These are phyloP conservation scores for Sinocyclocheilus maitianheensis DNA, from an alignment of 2,113 vertebrate species.

Conservation along the genomic window DNA sequence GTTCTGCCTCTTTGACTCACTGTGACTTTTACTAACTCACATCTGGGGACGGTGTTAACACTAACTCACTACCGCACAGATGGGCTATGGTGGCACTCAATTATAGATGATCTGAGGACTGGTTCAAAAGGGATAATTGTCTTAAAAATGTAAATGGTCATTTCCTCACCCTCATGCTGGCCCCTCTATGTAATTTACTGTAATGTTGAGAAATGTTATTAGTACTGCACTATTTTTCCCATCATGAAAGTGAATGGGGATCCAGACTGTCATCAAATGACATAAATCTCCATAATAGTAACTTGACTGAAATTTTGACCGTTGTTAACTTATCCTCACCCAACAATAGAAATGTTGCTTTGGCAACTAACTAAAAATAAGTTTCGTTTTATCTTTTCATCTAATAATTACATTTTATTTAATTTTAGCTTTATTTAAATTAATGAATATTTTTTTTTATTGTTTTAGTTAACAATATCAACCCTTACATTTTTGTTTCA, in stretches of 20 bases:
- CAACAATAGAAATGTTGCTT: no score
- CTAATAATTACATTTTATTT: not conserved
- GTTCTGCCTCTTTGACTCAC: conserved; percentile 47
- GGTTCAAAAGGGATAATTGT: not conserved
- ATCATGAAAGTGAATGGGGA: no score
- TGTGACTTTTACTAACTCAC: conserved; percentile 32
- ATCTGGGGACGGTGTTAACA: conserved; percentile 19
- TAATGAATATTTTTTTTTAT: not conserved
- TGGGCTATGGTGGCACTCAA: conserved; percentile 25
- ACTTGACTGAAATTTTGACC: no score
- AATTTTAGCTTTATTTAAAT: not conserved
- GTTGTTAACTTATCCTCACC: no score
- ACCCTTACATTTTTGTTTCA: no score
- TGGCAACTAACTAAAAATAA: no score
- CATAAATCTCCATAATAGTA: no score
- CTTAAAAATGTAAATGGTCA: not conserved
- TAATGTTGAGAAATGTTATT: no score
- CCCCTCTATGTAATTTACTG: not conserved
- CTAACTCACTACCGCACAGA: conserved; percentile 33
- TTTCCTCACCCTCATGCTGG: not conserved
- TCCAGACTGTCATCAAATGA: no score
- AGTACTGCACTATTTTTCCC: no score
- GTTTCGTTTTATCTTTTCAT: no score
- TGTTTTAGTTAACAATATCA: not conserved
- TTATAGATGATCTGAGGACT: not conserved